Percentiles rank a stretch among this genome's conserved stretches.
Conservation (phyloP, 1,140 invertebrate species). For the Heliconius congener region DNA sequence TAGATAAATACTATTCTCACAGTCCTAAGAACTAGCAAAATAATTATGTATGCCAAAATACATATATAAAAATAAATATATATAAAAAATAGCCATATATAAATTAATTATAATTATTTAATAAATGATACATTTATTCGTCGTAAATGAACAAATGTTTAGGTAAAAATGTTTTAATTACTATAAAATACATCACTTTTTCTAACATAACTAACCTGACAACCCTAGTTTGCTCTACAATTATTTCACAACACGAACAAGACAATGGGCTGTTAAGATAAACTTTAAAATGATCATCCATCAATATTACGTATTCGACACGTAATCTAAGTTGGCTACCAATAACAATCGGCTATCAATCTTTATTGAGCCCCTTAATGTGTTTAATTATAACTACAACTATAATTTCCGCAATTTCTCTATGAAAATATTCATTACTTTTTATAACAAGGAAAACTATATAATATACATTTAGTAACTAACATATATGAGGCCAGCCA, state of each 20-base stretch:
- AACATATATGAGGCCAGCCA: no score
- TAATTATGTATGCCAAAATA: no score
- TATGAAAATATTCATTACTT: background rate
- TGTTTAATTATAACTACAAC: background rate
- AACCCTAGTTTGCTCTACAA: slow-evolving; percentile 7
- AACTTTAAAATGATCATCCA: slow-evolving; percentile 32
- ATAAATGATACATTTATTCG: no score
- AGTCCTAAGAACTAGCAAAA: no score
- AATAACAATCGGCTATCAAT: slow-evolving; percentile 24
- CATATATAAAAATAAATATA: no score
- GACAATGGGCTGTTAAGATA: slow-evolving; percentile 36
- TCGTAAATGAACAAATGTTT: no score
- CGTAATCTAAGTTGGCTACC: slow-evolving; percentile 33
- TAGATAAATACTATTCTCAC: background rate
- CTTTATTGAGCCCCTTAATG: background rate
- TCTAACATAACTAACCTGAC: background rate
- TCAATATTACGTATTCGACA: slow-evolving; percentile 33
- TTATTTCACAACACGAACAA: slow-evolving; percentile 17
- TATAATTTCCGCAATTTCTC: slow-evolving; percentile 17
- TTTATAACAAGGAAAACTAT: background rate
- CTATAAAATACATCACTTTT: no score
- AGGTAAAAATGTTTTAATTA: no score
- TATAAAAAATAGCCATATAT: no score
- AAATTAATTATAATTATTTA: no score
- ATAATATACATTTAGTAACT: background rate